Evolutionary conservation across 2,888 invertebrate species (phyloP), one percentile per base, ranked within the genome.

Genomic region (Epinotia bilunana): DNA sequence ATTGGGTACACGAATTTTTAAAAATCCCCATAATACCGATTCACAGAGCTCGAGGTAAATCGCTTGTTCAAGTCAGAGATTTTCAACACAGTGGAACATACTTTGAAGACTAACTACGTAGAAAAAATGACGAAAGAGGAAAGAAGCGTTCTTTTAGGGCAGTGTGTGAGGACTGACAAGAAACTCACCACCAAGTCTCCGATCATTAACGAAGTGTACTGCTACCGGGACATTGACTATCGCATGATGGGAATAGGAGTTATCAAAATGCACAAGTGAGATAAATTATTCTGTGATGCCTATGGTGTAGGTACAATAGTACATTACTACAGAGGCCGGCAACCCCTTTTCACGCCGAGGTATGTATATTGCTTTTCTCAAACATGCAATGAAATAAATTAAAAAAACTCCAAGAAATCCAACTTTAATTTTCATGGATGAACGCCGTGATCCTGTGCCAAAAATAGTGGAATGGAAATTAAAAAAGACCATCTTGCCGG

Each of bases 161-260:
- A 87, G 16, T 93, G 94, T 73, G 88, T 94, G 77, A 90, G 90
- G 16, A 86, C 84, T n/a, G 95, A 95, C 83, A 92, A 91, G 81
- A 96, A 95, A 85, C 87, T 96, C 23, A 90, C 95, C 77, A 95
- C 94, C 60, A 90, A 94, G 74, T 96, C 96, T 0, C 95, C 95
- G 0, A 87, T 95, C 2, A 90, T 94, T 82, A 95, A 95, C 82
- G 95, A 96, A 83, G 88, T 96, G 62, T 91, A 95, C 81, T 92
- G 94, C 74, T 91, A 93, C 73, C 84, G 92, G 61, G 84, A 92
- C n/a, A 95, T 95, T 74, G 95, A 96, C 85, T 95, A 95, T 81
- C 93, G 95, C 65, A 84, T 95, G 84, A 84, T 95, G 82, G 94
- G 95, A 0, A 89, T 96, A 73, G 95, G 95, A 61, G 87, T 93